Base-by-base conservation (phyloP, 1,140 invertebrate species). In the Solen grandis region DNA sequence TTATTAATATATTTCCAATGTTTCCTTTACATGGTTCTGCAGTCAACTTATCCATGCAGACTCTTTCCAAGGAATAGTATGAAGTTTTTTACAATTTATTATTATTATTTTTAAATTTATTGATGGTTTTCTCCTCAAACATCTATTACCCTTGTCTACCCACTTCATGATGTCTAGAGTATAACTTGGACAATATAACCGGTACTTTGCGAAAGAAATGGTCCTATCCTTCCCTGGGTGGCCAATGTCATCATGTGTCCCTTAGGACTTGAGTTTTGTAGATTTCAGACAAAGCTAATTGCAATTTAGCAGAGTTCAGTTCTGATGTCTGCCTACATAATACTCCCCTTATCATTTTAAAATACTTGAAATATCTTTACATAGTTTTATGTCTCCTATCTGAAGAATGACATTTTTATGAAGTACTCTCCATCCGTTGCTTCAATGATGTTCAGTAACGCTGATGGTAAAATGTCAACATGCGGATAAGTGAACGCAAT, bases 41-140 rank as follows among this genome's bases (percentile, higher is more conserved):
- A n/a, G 59, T 76, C n/a, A 79, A n/a, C 50, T 29, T 70, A 22
- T 68, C 70, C 35, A 82, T 68, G 25, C 46, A 73, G 13, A 81
- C 79, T 0, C 57, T 5, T 16, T 75, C 62, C 4, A 82, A 25
- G 22, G 70, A 73, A 52, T 68, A 57, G 31, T 50, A 69, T 29
- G 52, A 69, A 16, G 33, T 22, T 5, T 75, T 70, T n/a, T n/a
- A n/a, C n/a, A n/a, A 35, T 60, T 83, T 8, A 73, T 35, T 14
- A 73, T 14, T 25, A 63, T 35, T 41, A 60, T 50, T 69, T 36
- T 65, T 14, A 38, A 8, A 41, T 60, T 57, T 1, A 25, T 65
- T 36, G 54, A 19, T 33, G 81, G 66, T 36, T 83, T 83, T 36
- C 81, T 46, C 22, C 33, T 36, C 31, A 78, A 25, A 36, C 73